Base-by-base conservation (phyloP, 2,888 invertebrate genomes). In the Nasonovia ribisnigri region DNA sequence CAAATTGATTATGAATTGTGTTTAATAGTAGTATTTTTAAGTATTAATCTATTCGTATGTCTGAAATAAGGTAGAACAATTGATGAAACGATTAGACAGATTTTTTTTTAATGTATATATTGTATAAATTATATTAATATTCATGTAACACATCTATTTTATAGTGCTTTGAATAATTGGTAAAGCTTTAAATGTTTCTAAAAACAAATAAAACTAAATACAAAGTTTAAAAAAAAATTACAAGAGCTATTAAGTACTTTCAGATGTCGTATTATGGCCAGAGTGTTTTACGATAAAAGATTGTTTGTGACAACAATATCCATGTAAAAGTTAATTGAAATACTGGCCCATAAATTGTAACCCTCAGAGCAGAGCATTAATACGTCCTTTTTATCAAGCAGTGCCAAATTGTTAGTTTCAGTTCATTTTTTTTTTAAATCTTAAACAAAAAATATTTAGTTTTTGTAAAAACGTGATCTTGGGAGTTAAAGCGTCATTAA, bases 381-480 rank as follows among this genome's bases (percentile, higher is more conserved):
- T 90, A 60, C 43, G 3, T 67, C 46, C 51, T 91, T 42, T 91
- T 91, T 84, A 36, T 2, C 16, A 36, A 29, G 24, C 48, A 36
- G 13, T 57, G 87, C 60, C 51, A 67, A 88, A 43, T 77, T 67
- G 43, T 92, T n/a, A 5, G 67, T 51, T 77, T 51, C 43, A 13
- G 24, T 57, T 57, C 42, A 77, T 20, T 88, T 88, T 91, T 91
- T 86, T 86, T 86, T 57, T 24, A 57, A n/a, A 42, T 88, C 29
- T 88, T 92, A 2, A 46, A 86, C 51, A 84, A 92, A 60, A 92
- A 87, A 48, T 92, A 87, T 67, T 92, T 86, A 36, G 8, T 42
- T 92, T 91, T 92, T 60, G 87, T 67, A 29, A 88, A 77, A 77
- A 77, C 92, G 51, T 42, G 42, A 48, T 36, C 16, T 43, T 20